Percentiles rank a stretch among this genome's conserved stretches.
Conservation (phyloP, 2,888 invertebrate species). For the Mayetiola destructor region DNA sequence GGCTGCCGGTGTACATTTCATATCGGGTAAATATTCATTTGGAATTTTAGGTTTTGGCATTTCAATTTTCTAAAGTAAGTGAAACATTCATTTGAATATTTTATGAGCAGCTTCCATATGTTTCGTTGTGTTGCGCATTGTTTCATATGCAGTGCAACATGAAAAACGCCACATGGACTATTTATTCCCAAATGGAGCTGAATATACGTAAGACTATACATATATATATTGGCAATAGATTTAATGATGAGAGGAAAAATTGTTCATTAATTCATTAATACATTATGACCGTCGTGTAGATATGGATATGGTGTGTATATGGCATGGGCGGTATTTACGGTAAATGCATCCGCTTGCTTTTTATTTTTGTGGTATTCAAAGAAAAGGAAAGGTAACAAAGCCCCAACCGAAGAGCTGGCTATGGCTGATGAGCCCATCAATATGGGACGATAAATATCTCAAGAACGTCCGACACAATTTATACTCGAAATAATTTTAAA, state of each 20-base stretch:
- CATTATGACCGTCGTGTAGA: constrained; percentile 25
- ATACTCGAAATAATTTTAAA: no score
- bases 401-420: constrained; percentile 65
- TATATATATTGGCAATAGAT: background rate
- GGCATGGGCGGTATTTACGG: constrained; percentile 63
- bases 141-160: constrained; percentile 57
- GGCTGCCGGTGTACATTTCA: constrained; percentile 70
- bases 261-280: background rate
- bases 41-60: background rate
- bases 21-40: constrained; percentile 50
- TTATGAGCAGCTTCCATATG: constrained; percentile 52
- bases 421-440: constrained; percentile 76
- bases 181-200: constrained; percentile 51
- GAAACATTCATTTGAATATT: constrained; percentile 13
- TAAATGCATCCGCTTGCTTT: constrained; percentile 51
- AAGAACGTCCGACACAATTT: no score
- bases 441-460: constrained; percentile 49
- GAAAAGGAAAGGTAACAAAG: constrained; percentile 71
- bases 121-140: constrained; percentile 69
- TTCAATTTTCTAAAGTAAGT: background rate
- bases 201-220: constrained; percentile 39
- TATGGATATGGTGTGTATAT: constrained; percentile 60
- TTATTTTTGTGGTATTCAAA: constrained; percentile 68
- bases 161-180: constrained; percentile 49
- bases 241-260: background rate